These are phyloP conservation scores for Podarcis raffonei DNA, from an alignment of 2,113 vertebrate species.

Conservation along the genomic window DNA sequence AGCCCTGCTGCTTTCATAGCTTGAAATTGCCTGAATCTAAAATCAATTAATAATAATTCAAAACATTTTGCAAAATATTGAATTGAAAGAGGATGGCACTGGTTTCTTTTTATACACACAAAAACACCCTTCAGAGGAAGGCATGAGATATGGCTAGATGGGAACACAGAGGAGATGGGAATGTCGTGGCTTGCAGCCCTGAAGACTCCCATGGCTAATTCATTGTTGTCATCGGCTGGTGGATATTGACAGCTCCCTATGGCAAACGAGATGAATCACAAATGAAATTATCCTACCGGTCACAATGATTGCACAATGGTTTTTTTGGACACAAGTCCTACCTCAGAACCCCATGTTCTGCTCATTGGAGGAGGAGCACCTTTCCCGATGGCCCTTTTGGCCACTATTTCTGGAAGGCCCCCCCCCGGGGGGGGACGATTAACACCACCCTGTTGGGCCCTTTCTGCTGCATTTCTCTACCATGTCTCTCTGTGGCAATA, in stretches of 20 bases:
- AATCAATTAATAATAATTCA: constrained; percentile 14
- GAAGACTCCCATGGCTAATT: neutral
- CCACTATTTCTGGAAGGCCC: too few species aligned
- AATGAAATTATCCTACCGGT: neutral
- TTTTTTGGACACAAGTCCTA: too few species aligned
- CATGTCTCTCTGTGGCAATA: too few species aligned
- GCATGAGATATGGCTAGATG: neutral
- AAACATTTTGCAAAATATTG: neutral
- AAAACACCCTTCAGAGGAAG: neutral
- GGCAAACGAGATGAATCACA: neutral
- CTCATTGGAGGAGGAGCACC: too few species aligned
- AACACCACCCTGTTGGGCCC: too few species aligned
- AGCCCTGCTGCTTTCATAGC: neutral
- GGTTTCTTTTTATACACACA: neutral
- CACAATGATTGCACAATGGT: neutral
- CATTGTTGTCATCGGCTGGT: neutral
- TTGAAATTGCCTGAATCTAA: neutral
- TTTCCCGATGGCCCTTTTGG: too few species aligned
- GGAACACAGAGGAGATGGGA: neutral
- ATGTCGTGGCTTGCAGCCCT: neutral
- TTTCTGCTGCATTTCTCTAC: too few species aligned
- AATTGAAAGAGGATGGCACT: neutral
- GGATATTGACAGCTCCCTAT: neutral
- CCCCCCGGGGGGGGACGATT: too few species aligned
- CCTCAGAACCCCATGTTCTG: too few species aligned